Evolutionary conservation across 53 echinoderm and acorn worm genomes (phyloP), one percentile per base, ranked within the genome.

Genomic region (Luidia sarsii): DNA sequence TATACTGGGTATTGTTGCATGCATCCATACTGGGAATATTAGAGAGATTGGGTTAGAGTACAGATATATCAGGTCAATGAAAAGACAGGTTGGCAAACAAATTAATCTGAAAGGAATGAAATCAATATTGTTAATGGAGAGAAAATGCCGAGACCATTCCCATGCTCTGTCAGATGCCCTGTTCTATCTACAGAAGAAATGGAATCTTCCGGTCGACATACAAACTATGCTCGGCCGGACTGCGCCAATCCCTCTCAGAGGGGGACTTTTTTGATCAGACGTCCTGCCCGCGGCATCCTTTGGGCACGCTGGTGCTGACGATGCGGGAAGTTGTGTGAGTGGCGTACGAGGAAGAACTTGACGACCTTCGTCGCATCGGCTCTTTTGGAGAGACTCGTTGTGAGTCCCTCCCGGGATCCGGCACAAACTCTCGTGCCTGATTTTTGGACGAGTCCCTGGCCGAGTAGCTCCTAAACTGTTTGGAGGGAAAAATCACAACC

Each of bases 91-190:
- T 72, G 53, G 54, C 72, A 72, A 39, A 67, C n/a, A n/a, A 72
- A 57, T 72, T 72, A 72, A 72, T 72, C 72, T 72, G 72, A 72
- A 72, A 72, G 55, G 54, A 72, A 72, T 10, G 21, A 53, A 54
- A 72, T 23, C 50, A 72, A 56, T 25, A 53, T 38, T 51, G 56
- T 72, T 72, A 72, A 72, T 72, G 72, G 33, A 72, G 72, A n/a
- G n/a, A 70, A 72, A 37, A 52, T 55, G 55, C 57, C 4, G 72
- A 72, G 72, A 72, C 56, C 55, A 72, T 72, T 72, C 72, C 72
- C 72, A 72, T 72, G 72, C 72, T 54, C 72, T 55, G 72, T 72
- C 72, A 56, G 72, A 56, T 72, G 23, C 57, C 72, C 72, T 72
- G 72, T 72, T n/a, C n/a, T n/a, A n/a, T n/a, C n/a, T 72, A 57